phyloP scores from a whole-genome alignment of 2,113 vertebrate genomes.

The Heterotilapia buettikoferi region DNA sequence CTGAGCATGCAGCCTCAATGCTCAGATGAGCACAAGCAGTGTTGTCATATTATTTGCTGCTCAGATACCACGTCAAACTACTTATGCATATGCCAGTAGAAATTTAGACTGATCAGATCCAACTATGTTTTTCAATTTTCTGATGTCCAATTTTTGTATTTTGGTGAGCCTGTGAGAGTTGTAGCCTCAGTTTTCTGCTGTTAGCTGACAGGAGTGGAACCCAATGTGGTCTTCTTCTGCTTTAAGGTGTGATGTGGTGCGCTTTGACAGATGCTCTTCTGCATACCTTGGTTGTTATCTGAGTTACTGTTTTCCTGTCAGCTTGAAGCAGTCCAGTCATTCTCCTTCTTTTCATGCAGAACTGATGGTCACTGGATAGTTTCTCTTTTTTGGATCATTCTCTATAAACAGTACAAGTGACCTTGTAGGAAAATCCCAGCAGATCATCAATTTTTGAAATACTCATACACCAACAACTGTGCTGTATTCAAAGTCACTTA shows the following conservation, averaged over 20 bases:
- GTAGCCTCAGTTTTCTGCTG: not conserved
- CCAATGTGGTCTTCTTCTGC: not conserved
- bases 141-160: not conserved
- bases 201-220: not conserved
- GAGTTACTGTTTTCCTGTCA: not conserved
- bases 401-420: not conserved
- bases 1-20: not conserved
- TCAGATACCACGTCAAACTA: not conserved
- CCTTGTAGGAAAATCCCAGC: not conserved
- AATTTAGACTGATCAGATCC: not conserved
- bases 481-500: not conserved
- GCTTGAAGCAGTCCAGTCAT: not conserved
- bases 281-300: not conserved
- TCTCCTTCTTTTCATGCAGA: not conserved
- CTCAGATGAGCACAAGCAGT: not conserved
- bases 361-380: not conserved
- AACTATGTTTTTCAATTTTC: not conserved
- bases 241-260: not conserved
- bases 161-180: not conserved
- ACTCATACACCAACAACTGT: not conserved
- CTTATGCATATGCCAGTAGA: not conserved
- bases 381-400: not conserved
- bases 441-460: not conserved
- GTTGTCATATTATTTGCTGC: not conserved
- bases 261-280: accelerated